A percentile compares a stretch with the other conserved stretches of the same genome.
phyloP scores from a whole-genome alignment of 2,113 vertebrate genomes.

The Ivindomyrus marchei region DNA sequence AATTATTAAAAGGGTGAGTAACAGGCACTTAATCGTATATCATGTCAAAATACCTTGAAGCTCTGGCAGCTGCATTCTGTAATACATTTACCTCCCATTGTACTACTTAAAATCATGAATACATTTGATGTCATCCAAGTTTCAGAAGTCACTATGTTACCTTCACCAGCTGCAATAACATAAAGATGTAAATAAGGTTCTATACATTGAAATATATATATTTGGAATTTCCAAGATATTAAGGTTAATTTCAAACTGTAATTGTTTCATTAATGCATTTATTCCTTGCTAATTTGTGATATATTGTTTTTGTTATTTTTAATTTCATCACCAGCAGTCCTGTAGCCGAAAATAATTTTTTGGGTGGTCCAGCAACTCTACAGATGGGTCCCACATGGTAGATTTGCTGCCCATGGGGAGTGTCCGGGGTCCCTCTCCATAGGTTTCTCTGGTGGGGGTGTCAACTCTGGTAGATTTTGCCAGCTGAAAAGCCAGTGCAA shows the following conservation, averaged over 20 bases:
- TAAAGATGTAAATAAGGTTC: neutral
- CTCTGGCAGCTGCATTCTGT: constrained; percentile 2
- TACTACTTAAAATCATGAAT: constrained; percentile 10
- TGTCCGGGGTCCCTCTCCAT: neutral
- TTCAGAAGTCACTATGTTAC: neutral
- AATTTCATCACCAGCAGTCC: neutral
- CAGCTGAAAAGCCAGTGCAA: neutral
- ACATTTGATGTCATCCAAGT: constrained; percentile 30
- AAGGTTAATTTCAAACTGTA: neutral
- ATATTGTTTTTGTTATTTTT: neutral
- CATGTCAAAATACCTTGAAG: constrained; percentile 20
- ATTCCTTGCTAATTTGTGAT: neutral
- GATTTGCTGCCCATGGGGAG: neutral
- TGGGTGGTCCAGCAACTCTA: neutral
- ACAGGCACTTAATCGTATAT: constrained; percentile 69
- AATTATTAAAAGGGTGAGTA: constrained; percentile 67
- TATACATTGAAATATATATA: neutral
- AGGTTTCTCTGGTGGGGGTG: neutral
- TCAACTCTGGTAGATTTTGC: neutral
- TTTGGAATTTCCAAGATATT: neutral
- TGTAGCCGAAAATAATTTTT: neutral
- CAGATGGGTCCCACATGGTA: neutral
- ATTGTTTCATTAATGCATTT: neutral
- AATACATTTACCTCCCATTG: constrained; percentile 16
- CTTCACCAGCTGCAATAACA: neutral